Conservation (phyloP, 2,888 invertebrate genomes). For the Lochmaea crataegi region DNA sequence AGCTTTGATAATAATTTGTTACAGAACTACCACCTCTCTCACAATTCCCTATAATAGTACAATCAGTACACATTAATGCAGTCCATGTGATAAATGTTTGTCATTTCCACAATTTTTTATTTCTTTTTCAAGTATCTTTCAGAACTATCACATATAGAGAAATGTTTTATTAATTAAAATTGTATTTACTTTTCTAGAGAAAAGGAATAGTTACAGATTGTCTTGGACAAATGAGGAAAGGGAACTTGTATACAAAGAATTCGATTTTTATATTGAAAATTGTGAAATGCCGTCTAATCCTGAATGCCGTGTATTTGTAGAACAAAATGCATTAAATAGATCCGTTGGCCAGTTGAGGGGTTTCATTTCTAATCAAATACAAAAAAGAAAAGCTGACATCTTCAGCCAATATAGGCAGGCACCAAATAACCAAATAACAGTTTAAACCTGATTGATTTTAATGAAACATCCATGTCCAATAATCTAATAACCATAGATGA, state of each 20-base stretch:
- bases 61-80: background rate
- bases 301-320: conserved; percentile 4
- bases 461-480: background rate
- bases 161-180: background rate
- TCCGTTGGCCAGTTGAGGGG: conserved; percentile 2
- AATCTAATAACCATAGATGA: background rate
- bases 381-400: background rate
- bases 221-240: background rate
- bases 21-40: background rate
- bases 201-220: background rate
- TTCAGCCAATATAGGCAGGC: background rate
- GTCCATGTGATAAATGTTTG: background rate
- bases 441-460: background rate
- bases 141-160: background rate
- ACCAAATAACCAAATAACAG: background rate
- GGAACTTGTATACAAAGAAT: conserved; percentile 1
- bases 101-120: background rate
- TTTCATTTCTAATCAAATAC: background rate
- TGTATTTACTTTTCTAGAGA: conserved; percentile 3
- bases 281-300: conserved; percentile 4
- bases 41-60: background rate
- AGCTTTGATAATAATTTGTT: background rate
- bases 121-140: background rate
- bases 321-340: background rate
- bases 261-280: background rate